A percentile compares a stretch with the other conserved stretches of the same genome.
Evolutionary conservation across 2,888 invertebrate genomes (phyloP).

Genomic region (Coelopa pilipes): DNA sequence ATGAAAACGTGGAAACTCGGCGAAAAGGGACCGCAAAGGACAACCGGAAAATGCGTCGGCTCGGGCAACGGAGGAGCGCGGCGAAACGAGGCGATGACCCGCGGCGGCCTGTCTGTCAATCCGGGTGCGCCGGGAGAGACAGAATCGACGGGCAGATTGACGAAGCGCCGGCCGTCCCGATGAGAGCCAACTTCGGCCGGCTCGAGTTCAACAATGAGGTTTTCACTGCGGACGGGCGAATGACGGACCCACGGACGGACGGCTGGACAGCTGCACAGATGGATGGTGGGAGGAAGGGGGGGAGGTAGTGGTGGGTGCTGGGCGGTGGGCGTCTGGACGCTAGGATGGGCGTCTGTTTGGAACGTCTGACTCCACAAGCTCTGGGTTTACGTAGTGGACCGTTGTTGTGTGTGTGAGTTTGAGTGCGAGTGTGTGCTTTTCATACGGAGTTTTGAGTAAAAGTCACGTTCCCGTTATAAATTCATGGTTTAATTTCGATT

Average conservation of each 20-base stretch:
- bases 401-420: constrained; percentile 1
- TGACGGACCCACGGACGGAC: constrained; percentile 16
- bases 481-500: constrained; percentile 23
- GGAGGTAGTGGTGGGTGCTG: too few species aligned
- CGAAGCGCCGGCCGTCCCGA: neutral
- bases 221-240: constrained; percentile 5
- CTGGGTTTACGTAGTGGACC: constrained; percentile 5
- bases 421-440: neutral
- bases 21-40: neutral
- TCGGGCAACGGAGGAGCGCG: neutral
- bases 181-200: too few species aligned
- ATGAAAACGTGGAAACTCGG: neutral
- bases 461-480: constrained; percentile 15
- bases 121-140: neutral
- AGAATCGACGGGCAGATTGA: constrained; percentile 1
- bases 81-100: neutral
- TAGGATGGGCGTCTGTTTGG: neutral
- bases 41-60: constrained; percentile 21
- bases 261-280: too few species aligned
- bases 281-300: too few species aligned
- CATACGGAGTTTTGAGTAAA: constrained; percentile 9
- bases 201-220: too few species aligned
- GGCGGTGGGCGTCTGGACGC: neutral
- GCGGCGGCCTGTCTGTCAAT: neutral
- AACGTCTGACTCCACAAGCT: constrained; percentile 19